Percentiles rank a stretch among this genome's conserved stretches.
phyloP scores from a whole-genome alignment of 2,888 invertebrate species.

The Helicoverpa assulta region DNA sequence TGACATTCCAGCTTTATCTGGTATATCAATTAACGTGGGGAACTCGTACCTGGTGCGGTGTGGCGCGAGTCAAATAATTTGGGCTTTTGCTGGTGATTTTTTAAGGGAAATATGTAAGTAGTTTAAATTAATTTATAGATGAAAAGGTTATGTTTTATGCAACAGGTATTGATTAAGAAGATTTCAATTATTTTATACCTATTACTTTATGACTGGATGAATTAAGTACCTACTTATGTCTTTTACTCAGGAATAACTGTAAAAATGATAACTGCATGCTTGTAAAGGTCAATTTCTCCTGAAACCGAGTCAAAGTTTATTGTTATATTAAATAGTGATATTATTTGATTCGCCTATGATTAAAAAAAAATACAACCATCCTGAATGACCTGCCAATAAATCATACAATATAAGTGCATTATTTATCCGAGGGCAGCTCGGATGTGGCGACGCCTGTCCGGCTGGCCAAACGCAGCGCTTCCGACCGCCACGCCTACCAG shows the following conservation, averaged over 20 bases:
- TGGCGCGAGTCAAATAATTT: slow-evolving; percentile 8
- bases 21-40: slow-evolving; percentile 82
- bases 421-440: slow-evolving; percentile 67
- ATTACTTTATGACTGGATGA: too few relatives aligned
- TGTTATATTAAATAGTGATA: background rate
- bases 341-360: too few relatives aligned
- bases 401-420: slow-evolving; percentile 56
- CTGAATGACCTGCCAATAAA: slow-evolving; percentile 35
- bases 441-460: slow-evolving; percentile 83
- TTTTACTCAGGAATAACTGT: too few relatives aligned
- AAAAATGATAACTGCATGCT: too few relatives aligned
- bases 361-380: slow-evolving; percentile 3
- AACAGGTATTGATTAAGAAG: background rate
- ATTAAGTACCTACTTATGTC: too few relatives aligned
- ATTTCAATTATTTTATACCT: background rate
- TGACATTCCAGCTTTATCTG: slow-evolving; percentile 83
- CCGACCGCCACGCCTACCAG: slow-evolving; percentile 70
- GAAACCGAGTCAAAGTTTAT: too few relatives aligned
- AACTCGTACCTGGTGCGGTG: slow-evolving; percentile 72
- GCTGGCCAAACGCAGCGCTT: slow-evolving; percentile 79
- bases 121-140: slow-evolving; percentile 8
- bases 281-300: too few relatives aligned
- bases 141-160: background rate
- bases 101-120: slow-evolving; percentile 18
- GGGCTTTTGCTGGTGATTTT: slow-evolving; percentile 24